These are phyloP conservation scores for Rutpela maculata DNA, from an alignment of 2,888 invertebrate genomes.

Conservation along the genomic window DNA sequence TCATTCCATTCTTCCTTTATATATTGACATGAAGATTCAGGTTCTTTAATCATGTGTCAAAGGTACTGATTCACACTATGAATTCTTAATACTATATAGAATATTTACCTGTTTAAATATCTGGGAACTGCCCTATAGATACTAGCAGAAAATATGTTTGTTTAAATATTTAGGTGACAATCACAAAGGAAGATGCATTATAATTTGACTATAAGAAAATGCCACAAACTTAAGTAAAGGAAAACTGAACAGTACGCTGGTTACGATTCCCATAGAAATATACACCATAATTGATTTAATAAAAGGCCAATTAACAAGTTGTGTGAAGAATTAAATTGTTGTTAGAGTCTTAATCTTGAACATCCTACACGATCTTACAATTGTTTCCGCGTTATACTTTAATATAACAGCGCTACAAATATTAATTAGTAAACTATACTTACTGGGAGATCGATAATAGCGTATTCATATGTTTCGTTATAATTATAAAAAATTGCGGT, in stretches of 20 bases:
- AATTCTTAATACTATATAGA: too few species aligned
- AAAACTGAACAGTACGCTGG: background rate
- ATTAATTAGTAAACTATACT: slow-evolving; percentile 31
- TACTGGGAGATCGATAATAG: slow-evolving; percentile 27
- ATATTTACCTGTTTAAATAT: too few species aligned
- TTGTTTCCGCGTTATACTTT: slow-evolving; percentile 37
- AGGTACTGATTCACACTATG: too few species aligned
- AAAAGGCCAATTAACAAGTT: slow-evolving; percentile 29
- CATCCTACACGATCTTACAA: slow-evolving; percentile 16
- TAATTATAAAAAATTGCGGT: slow-evolving; percentile 21
- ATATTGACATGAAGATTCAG: too few species aligned
- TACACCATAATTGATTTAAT: slow-evolving; percentile 20
- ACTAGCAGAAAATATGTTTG: too few species aligned
- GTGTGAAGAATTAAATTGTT: slow-evolving; percentile 37
- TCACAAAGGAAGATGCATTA: too few species aligned
- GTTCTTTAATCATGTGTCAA: too few species aligned
- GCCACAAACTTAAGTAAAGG: background rate
- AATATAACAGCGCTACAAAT: slow-evolving; percentile 26
- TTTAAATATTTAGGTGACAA: too few species aligned
- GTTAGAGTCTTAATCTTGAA: slow-evolving; percentile 27
- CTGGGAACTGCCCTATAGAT: too few species aligned
- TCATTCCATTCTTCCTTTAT: too few species aligned
- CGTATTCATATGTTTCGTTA: slow-evolving; percentile 13
- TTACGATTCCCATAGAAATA: slow-evolving; percentile 32
- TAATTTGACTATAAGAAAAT: background rate